Evolutionary conservation across 2,888 invertebrate species (phyloP).

Genomic region (Eristalis tenax): DNA sequence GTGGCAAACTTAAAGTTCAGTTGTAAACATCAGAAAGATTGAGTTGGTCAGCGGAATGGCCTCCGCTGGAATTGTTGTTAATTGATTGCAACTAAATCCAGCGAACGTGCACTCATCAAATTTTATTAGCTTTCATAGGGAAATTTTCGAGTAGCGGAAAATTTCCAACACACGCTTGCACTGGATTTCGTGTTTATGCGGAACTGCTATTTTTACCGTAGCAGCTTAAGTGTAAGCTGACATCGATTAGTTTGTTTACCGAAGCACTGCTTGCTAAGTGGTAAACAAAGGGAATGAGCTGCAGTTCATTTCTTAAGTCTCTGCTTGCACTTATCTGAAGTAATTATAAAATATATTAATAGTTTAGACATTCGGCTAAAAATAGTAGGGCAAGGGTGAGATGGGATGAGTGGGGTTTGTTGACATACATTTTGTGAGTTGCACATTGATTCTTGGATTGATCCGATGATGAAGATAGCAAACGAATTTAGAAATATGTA

Average conservation of each 20-base stretch:
- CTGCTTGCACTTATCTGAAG: too few relatives aligned
- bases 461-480: too few relatives aligned
- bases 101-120: neutral
- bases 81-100: neutral
- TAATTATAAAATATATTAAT: too few relatives aligned
- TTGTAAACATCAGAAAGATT: neutral
- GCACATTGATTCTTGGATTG: too few relatives aligned
- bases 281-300: neutral
- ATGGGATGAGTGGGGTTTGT: too few relatives aligned
- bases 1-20: neutral
- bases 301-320: neutral
- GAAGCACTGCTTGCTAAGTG: neutral
- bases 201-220: neutral
- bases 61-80: neutral
- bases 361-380: too few relatives aligned
- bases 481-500: too few relatives aligned
- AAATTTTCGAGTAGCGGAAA: neutral
- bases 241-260: neutral
- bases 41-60: neutral
- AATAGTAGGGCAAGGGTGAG: too few relatives aligned
- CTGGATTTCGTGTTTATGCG: neutral
- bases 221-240: neutral
- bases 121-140: neutral
- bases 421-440: too few relatives aligned
- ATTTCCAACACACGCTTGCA: neutral